Evolutionary conservation across 2,113 vertebrate genomes (phyloP), one percentile per base, ranked within the genome.

Genomic region (Mastomys coucha): DNA sequence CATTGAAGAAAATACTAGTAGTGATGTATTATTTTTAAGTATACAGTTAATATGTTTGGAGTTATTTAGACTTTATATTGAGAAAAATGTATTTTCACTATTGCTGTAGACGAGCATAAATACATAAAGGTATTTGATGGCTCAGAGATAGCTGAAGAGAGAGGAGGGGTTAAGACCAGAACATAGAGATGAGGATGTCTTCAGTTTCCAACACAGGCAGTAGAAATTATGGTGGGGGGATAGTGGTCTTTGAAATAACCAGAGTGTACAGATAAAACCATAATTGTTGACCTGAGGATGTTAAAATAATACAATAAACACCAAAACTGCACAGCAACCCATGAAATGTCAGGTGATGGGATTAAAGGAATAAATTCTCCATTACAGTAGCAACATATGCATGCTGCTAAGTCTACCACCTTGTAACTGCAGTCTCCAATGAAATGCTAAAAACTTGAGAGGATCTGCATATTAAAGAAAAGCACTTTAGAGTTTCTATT

Each of bases 371-470:
- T 6, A 10, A 78, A 20, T 39, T 56, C 16, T 49, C n/a, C 49
- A 36, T 13, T n/a, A 14, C 4, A 6, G 28, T 24, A 89, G 20
- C 77, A 60, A 53, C 1, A 8, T 51, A 11, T 33, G 58, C 36
- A 95, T 0, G 36, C 2, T 69, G 28, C n/a, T 49, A 4, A 1
- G 7, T 39, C 63, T 69, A 45, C 53, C 22, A 49, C 28, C 26
- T 78, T 92, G 53, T 45, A 78, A 92, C 60, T 80, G 56, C 1
- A 51, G 80, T 67, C 91, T 36, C 75, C 67, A 16, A 67, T 53
- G 33, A 94, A 85, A 90, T 63, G 77, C 73, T 92, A 81, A 94
- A 93, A 88, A 72, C 63, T 81, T 58, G 33, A 33, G 13, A 81
- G 28, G 88, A 76, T 58, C 85, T 89, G 26, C 19, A 49, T 58